Conservation (phyloP, 2,888 invertebrate species). For the Exocentrus adspersus region DNA sequence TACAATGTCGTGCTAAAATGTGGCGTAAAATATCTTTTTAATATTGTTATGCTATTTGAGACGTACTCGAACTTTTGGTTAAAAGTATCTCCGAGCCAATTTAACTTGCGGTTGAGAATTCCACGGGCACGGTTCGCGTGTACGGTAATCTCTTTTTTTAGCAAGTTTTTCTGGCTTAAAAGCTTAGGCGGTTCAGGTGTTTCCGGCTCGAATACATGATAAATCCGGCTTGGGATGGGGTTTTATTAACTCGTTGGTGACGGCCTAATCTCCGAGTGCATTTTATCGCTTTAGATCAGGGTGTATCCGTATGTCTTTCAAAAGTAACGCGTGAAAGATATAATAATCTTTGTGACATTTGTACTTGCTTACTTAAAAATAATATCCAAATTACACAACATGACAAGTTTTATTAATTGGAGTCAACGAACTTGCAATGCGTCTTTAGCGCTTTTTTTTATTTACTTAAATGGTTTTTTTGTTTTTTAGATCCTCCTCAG, state of each 20-base stretch:
- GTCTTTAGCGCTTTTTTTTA: too few relatives aligned
- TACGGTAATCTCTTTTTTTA: conserved; percentile 2
- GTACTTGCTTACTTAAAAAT: too few relatives aligned
- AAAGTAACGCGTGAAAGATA: too few relatives aligned
- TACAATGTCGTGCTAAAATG: too few relatives aligned
- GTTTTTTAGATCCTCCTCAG: conserved; percentile 42
- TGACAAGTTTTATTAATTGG: too few relatives aligned
- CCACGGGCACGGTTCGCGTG: neutral
- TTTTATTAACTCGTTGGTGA: conserved; percentile 1
- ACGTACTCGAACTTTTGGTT: neutral
- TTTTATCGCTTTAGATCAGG: neutral
- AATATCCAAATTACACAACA: too few relatives aligned
- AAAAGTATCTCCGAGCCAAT: neutral
- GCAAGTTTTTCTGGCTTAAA: conserved; percentile 3
- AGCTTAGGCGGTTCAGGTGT: conserved; percentile 3
- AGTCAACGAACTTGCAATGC: too few relatives aligned
- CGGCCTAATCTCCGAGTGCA: neutral
- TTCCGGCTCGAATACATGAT: conserved; percentile 1
- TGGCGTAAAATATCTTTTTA: too few relatives aligned
- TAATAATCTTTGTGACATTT: too few relatives aligned
- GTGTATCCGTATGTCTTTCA: neutral
- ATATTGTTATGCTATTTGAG: too few relatives aligned
- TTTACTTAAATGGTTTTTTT: too few relatives aligned
- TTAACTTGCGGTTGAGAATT: neutral
- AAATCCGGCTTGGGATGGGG: neutral